phyloP scores from a whole-genome alignment of 2,113 vertebrate genomes.

The Anarrhichthys ocellatus region DNA sequence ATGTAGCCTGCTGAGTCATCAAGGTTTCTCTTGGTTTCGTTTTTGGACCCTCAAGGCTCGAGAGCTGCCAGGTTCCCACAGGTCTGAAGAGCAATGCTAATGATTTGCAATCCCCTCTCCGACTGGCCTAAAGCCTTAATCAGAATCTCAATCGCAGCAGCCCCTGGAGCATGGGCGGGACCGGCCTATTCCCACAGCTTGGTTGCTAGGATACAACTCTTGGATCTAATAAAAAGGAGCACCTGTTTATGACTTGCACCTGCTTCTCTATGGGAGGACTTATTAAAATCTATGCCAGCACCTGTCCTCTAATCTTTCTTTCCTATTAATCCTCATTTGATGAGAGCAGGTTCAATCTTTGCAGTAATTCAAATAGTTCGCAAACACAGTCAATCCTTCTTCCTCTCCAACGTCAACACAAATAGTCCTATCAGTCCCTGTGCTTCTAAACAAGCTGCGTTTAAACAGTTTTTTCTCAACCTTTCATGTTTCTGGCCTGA shows the following conservation, averaged over 20 bases:
- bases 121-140: slow-evolving; percentile 67
- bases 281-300: slow-evolving; percentile 61
- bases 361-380: slow-evolving; percentile 46
- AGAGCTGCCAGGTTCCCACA: slow-evolving; percentile 69
- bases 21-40: slow-evolving; percentile 67
- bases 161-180: slow-evolving; percentile 63
- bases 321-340: slow-evolving; percentile 53
- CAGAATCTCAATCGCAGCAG: slow-evolving; percentile 72
- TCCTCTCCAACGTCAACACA: slow-evolving; percentile 29
- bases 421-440: slow-evolving; percentile 32
- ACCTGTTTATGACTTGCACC: slow-evolving; percentile 74
- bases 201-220: slow-evolving; percentile 74
- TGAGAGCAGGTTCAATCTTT: slow-evolving; percentile 48
- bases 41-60: slow-evolving; percentile 56
- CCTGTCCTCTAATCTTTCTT: slow-evolving; percentile 55
- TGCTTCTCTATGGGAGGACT: slow-evolving; percentile 60
- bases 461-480: slow-evolving; percentile 38
- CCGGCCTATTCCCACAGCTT: slow-evolving; percentile 59
- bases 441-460: slow-evolving; percentile 43
- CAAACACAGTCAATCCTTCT: slow-evolving; percentile 38
- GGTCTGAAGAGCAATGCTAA: slow-evolving; percentile 66
- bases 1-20: slow-evolving; percentile 68
- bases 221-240: slow-evolving; percentile 69
- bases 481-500: slow-evolving; percentile 52
- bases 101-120: slow-evolving; percentile 69